Base-by-base conservation (phyloP, 2,888 invertebrate genomes). In the Acheta domesticus region DNA sequence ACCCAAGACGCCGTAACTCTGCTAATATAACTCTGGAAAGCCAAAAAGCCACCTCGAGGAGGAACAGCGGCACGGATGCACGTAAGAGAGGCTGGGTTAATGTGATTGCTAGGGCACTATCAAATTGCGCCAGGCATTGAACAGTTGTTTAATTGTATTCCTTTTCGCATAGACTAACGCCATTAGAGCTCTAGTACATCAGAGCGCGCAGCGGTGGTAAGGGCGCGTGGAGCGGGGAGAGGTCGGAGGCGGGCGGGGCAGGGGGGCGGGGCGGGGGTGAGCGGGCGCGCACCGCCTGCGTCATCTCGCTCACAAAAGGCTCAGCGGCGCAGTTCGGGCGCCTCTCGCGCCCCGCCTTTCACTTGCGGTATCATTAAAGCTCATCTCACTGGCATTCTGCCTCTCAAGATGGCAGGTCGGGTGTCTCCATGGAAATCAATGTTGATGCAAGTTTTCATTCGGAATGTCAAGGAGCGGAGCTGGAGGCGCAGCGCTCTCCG, bases 1-100 rank as follows among this genome's bases (percentile, higher is more conserved):
- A 62, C 62, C 62, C 62, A n/a, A 62, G 62, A 62, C n/a, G 62
- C 62, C n/a, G 62, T 62, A 62, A 62, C 62, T 62, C 62, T 62
- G 16, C 62, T 62, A 62, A 62, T 62, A 62, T 62, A 62, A 62
- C 62, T n/a, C 14, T 14, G 62, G 62, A 62, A 62, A 62, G n/a
- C 16, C 62, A 62, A 62, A 62, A 62, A 62, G n/a, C 36, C 36
- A 62, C 16, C 62, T n/a, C 62, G 16, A 19, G 62, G 62, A n/a
- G n/a, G 62, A 14, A 14, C 14, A 62, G 62, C 16, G n/a, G 62
- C 14, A 62, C 62, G 62, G 62, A 62, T 62, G 14, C 62, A 62
- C 62, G 62, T 62, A n/a, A 62, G 62, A 62, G 16, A n/a, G n/a
- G 14, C 16, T 62, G 16, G 62, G n/a, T n/a, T 62, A 62, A 62